Conservation (phyloP, 2,888 invertebrate genomes). For the Nymphalis urticae region DNA sequence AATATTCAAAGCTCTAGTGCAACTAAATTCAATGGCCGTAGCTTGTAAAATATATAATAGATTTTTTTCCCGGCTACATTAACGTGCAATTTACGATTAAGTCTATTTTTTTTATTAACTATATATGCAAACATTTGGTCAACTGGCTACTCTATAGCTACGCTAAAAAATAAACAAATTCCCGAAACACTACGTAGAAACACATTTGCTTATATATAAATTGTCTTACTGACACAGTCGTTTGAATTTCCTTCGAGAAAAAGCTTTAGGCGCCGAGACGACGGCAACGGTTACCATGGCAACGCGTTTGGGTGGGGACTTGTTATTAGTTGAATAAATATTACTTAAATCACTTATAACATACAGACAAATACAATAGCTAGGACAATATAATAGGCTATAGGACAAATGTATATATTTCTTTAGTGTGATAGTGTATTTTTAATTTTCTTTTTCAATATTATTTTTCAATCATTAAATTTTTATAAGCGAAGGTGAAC, state of each 20-base stretch:
- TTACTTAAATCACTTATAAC: not conserved
- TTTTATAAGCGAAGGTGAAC: no score
- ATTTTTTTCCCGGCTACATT: no score
- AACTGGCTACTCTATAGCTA: no score
- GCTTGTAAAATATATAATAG: no score
- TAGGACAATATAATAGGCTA: not conserved
- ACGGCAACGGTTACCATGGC: slow-evolving; percentile 59
- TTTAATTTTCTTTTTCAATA: no score
- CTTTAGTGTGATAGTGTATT: no score
- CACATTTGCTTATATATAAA: not conserved
- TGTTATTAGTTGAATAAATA: slow-evolving; percentile 1
- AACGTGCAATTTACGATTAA: no score
- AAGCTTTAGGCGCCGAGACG: slow-evolving; percentile 52
- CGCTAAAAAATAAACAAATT: not conserved
- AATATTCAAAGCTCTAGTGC: no score
- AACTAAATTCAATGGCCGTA: no score
- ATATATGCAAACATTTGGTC: no score
- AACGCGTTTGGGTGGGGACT: slow-evolving; percentile 43
- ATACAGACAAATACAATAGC: not conserved
- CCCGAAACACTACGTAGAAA: not conserved
- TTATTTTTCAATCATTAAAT: no score
- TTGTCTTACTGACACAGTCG: not conserved
- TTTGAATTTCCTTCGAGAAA: not conserved
- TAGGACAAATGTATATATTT: not conserved
- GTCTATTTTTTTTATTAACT: no score